A percentile compares a stretch with the other conserved stretches of the same genome.
Conservation (phyloP, 2,113 vertebrate species). For the Aviceda subcristata region DNA sequence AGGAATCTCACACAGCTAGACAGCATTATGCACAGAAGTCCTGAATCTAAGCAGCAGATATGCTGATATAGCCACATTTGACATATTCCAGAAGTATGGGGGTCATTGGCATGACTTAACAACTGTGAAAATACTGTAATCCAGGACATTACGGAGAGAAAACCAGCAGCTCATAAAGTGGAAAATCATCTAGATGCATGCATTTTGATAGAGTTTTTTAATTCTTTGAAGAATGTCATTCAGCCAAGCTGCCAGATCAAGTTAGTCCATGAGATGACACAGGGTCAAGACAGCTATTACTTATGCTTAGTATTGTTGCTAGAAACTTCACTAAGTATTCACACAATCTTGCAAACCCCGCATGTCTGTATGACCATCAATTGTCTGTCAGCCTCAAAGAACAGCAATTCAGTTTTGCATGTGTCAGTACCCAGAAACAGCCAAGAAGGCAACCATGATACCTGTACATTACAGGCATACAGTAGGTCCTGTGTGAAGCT, state of each 20-base stretch:
- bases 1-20: not conserved
- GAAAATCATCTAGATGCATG: not conserved
- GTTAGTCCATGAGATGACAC: not conserved
- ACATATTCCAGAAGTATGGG: not conserved
- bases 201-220: not conserved
- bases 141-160: not conserved
- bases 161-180: not conserved
- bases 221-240: not conserved
- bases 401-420: not conserved
- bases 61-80: not conserved
- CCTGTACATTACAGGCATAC: not conserved
- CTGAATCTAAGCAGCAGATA: not conserved
- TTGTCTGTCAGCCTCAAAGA: not conserved
- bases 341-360: not conserved
- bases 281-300: not conserved
- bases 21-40: not conserved
- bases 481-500: not conserved
- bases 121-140: not conserved
- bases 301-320: not conserved
- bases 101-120: not conserved
- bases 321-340: not conserved
- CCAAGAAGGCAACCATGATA: not conserved
- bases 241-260: not conserved
- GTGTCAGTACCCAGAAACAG: not conserved
- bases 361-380: not conserved